Percentiles rank a stretch among this genome's conserved stretches.
Evolutionary conservation across 1,140 invertebrate species (phyloP).

Genomic region (Latrodectus geometricus): DNA sequence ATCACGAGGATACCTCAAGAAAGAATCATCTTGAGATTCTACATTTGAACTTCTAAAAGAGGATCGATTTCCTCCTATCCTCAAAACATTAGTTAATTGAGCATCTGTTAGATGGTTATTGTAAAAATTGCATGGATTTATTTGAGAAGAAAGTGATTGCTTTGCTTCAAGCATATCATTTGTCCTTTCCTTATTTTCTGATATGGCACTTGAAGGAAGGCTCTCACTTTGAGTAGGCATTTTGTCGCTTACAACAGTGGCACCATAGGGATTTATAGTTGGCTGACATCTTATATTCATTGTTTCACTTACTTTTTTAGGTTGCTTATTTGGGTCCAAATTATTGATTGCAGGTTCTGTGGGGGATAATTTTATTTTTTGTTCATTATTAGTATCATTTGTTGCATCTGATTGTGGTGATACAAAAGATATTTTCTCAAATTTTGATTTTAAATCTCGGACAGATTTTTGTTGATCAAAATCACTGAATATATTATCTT

Average conservation of each 20-base stretch:
- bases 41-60: conserved; percentile 39
- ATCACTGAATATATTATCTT: neutral
- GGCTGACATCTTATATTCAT: neutral
- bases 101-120: conserved; percentile 52
- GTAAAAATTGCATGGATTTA: conserved; percentile 21
- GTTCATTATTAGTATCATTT: neutral
- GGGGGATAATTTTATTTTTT: neutral
- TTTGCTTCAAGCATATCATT: conserved; percentile 7
- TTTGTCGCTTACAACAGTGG: neutral
- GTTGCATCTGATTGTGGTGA: conserved; percentile 2
- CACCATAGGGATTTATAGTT: neutral
- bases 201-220: neutral
- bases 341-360: neutral
- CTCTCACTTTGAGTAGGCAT: neutral
- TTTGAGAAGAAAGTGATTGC: conserved; percentile 18
- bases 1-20: conserved; percentile 5
- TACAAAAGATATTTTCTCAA: conserved; percentile 76
- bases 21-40: conserved; percentile 28
- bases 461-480: conserved; percentile 71
- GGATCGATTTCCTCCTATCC: conserved; percentile 43
- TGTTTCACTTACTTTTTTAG: neutral
- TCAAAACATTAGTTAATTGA: conserved; percentile 52
- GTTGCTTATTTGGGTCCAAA: no score
- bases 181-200: conserved; percentile 22
- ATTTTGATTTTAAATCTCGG: conserved; percentile 84